These are phyloP conservation scores for Geotrypetes seraphini DNA, from an alignment of 2,797 vertebrate species.

Conservation along the genomic window DNA sequence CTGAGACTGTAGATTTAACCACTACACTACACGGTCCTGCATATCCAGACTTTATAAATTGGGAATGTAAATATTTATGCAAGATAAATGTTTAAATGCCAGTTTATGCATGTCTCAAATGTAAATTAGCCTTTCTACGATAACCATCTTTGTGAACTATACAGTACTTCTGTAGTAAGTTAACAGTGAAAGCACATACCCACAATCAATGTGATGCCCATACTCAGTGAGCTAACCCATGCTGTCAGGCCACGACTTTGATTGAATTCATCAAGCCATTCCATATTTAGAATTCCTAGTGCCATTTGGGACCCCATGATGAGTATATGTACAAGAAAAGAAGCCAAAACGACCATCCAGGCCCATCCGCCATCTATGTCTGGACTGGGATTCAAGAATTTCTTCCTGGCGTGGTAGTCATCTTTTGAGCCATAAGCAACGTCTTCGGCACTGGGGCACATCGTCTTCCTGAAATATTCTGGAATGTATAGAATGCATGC, in stretches of 20 bases:
- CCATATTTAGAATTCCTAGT: conserved; percentile 62
- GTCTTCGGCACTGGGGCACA: conserved; percentile 53
- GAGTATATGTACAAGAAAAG: conserved; percentile 61
- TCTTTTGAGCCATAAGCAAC: conserved; percentile 50
- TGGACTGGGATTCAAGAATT: conserved; percentile 40
- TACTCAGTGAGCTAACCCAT: conserved; percentile 64
- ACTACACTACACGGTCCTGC: no score
- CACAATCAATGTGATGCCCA: conserved; percentile 65
- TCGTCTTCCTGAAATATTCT: conserved; percentile 34
- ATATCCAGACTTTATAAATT: no score
- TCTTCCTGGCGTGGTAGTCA: conserved; percentile 35
- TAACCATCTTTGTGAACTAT: no score
- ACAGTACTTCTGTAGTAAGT: no score
- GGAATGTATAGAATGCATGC: conserved; percentile 25
- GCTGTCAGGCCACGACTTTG: conserved; percentile 63
- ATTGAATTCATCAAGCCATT: conserved; percentile 67
- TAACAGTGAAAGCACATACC: no score
- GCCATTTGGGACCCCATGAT: conserved; percentile 70
- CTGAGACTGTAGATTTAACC: no score
- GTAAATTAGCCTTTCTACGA: no score
- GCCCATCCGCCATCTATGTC: conserved; percentile 60
- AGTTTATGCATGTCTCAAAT: no score
- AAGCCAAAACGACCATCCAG: conserved; percentile 64
- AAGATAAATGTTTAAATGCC: no score
- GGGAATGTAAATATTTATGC: no score